phyloP scores from a whole-genome alignment of 1,140 invertebrate genomes.

The Charaxes varanes region DNA sequence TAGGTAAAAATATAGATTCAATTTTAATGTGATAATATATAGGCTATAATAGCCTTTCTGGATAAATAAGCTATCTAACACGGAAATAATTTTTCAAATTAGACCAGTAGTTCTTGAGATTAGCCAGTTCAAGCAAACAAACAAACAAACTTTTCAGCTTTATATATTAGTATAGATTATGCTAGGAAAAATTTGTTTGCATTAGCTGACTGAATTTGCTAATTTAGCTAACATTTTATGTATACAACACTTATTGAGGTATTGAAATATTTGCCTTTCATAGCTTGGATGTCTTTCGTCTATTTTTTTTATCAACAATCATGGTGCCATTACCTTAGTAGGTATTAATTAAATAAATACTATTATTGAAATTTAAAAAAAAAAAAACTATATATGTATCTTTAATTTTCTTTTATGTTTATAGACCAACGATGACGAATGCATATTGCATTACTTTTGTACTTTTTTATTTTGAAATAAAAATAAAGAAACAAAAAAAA shows the following conservation, averaged over 20 bases:
- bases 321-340: constrained; percentile 51
- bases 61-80: too few relatives aligned
- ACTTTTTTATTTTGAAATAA: constrained; percentile 32
- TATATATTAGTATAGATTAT: too few relatives aligned
- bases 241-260: too few relatives aligned
- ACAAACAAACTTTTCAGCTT: too few relatives aligned
- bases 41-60: too few relatives aligned
- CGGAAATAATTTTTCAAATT: too few relatives aligned
- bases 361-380: not conserved
- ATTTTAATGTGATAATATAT: too few relatives aligned
- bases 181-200: too few relatives aligned
- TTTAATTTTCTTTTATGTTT: constrained; percentile 16
- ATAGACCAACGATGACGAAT: constrained; percentile 1
- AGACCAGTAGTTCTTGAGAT: too few relatives aligned
- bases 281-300: constrained; percentile 38
- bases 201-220: too few relatives aligned
- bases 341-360: constrained; percentile 8
- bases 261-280: constrained; percentile 23
- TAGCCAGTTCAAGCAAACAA: too few relatives aligned
- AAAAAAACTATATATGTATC: not conserved
- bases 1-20: too few relatives aligned
- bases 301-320: constrained; percentile 30
- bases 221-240: not conserved
- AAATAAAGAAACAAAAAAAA: constrained; percentile 16
- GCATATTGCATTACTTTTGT: constrained; percentile 19